These are phyloP conservation scores for Aplysia californica DNA, from an alignment of 1,140 invertebrate species.

Conservation along the genomic window DNA sequence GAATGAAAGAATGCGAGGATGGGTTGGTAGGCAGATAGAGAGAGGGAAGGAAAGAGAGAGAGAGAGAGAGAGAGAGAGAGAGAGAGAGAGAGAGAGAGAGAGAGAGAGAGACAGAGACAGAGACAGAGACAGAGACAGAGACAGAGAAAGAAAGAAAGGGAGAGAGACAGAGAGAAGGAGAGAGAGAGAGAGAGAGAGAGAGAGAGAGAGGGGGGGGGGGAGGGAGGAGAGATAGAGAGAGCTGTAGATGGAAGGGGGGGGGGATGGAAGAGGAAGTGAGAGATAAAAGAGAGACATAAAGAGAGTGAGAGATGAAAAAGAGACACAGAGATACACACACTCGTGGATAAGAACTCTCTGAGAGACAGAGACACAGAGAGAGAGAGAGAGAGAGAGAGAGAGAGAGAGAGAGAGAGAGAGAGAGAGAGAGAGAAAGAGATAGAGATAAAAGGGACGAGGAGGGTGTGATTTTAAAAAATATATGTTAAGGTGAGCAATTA, in stretches of 20 bases:
- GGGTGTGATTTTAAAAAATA: no score
- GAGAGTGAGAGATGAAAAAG: no score
- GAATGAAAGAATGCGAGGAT: no score
- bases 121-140: not conserved
- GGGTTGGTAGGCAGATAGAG: constrained; percentile 10
- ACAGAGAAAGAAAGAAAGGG: not conserved
- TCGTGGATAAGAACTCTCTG: no score
- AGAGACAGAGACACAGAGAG: not conserved
- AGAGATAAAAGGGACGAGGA: no score
- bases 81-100: constrained; percentile 1
- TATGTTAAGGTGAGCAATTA: no score
- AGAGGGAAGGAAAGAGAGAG: not conserved
- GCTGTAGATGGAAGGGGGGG: not conserved
- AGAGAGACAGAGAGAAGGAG: not conserved
- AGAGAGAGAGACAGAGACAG: not conserved
- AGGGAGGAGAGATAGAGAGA: no score
- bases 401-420: constrained; percentile 16
- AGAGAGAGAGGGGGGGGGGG: no score
- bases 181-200: not conserved
- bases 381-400: not conserved
- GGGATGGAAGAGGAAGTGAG: not conserved
- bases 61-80: not conserved
- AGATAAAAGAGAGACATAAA: not conserved
- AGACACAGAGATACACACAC: constrained; percentile 3
- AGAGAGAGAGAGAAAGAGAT: constrained; percentile 4